Conservation (phyloP, 2,888 invertebrate genomes). For the Hydrotaea diabolus region DNA sequence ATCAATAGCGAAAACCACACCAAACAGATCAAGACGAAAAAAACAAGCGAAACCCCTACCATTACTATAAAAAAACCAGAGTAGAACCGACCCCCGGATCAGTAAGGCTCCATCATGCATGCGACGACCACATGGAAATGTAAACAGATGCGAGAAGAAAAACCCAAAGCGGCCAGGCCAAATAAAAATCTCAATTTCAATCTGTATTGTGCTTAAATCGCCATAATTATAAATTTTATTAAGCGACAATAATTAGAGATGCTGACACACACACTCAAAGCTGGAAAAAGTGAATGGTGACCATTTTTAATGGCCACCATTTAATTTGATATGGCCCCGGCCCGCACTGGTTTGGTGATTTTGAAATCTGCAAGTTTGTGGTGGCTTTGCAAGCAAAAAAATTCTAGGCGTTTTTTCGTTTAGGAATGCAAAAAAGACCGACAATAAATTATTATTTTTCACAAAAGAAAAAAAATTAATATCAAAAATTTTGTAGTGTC, state of each 20-base stretch:
- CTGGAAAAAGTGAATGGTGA: slow-evolving; percentile 42
- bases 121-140: slow-evolving; percentile 15
- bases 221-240: slow-evolving; percentile 23
- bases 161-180: too few species aligned
- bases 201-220: slow-evolving; percentile 27
- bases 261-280: background rate
- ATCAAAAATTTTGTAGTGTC: slow-evolving; percentile 36
- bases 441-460: slow-evolving; percentile 21
- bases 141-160: background rate
- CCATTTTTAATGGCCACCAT: slow-evolving; percentile 41
- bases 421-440: slow-evolving; percentile 34
- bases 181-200: background rate
- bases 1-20: slow-evolving; percentile 9
- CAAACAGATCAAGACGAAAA: background rate
- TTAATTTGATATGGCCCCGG: background rate
- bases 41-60: background rate
- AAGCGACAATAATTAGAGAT: slow-evolving; percentile 2
- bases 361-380: background rate
- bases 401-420: slow-evolving; percentile 54
- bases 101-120: too few species aligned
- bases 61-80: too few species aligned
- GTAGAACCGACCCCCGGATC: background rate
- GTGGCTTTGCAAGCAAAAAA: background rate
- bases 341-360: too few species aligned
- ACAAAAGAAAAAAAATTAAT: background rate